Conservation (phyloP, 2,888 invertebrate genomes). For the Onchidella celtica region DNA sequence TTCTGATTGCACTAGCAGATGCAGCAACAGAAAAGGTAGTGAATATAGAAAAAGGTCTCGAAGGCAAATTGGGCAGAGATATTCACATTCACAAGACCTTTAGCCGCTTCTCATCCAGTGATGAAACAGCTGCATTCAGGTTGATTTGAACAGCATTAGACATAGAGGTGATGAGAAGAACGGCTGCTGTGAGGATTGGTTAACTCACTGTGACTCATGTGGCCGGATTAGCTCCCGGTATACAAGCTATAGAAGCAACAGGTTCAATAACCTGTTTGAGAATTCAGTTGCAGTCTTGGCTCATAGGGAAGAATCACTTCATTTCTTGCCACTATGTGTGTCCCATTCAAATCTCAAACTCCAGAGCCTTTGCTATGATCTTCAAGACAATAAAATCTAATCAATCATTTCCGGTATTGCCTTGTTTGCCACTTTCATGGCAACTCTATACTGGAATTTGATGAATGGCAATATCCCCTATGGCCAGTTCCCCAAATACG, state of each 20-base stretch:
- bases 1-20: conserved; percentile 23
- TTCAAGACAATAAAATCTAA: conserved; percentile 8
- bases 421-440: background rate
- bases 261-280: conserved; percentile 36
- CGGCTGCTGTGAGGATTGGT: conserved; percentile 22
- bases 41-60: background rate
- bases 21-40: background rate
- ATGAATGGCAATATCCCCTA: conserved; percentile 29
- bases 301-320: background rate
- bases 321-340: conserved; percentile 2
- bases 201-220: conserved; percentile 16
- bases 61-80: conserved; percentile 17
- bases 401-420: background rate
- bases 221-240: background rate
- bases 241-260: conserved; percentile 22
- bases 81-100: background rate
- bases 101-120: background rate
- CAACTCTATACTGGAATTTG: conserved; percentile 34
- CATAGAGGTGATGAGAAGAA: conserved; percentile 28
- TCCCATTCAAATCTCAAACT: conserved; percentile 28
- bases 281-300: conserved; percentile 4
- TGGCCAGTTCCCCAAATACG: conserved; percentile 18
- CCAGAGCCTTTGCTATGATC: conserved; percentile 20
- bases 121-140: conserved; percentile 17
- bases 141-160: conserved; percentile 4